Evolutionary conservation across 2,797 vertebrate species (phyloP).

Genomic region (Crenuchus spilurus): DNA sequence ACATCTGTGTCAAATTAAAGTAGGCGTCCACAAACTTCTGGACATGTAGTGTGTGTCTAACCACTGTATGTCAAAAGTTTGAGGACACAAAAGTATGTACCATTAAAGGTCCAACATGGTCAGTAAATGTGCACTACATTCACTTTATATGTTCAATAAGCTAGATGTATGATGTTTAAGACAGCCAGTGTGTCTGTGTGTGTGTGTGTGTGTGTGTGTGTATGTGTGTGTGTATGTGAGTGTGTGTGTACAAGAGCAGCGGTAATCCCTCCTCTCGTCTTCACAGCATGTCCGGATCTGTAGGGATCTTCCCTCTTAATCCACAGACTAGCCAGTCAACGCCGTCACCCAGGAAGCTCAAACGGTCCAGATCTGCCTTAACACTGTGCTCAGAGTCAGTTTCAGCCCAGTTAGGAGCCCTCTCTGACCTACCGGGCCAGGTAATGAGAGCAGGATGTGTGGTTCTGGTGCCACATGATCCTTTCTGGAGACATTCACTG

Average conservation of each 20-base stretch:
- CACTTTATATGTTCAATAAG: too few species aligned
- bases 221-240: slow-evolving; percentile 8
- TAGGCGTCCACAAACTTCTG: too few species aligned
- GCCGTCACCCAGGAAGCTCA: neutral
- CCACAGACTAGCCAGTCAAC: neutral
- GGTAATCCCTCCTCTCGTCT: neutral
- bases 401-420: neutral
- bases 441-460: too few species aligned
- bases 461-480: too few species aligned
- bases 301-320: neutral
- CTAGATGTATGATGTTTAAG: neutral
- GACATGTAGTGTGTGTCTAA: too few species aligned
- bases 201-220: slow-evolving; percentile 18
- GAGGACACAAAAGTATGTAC: too few species aligned
- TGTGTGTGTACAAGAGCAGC: neutral
- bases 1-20: too few species aligned
- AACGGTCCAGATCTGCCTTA: neutral
- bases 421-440: too few species aligned
- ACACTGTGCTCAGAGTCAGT: neutral
- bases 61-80: too few species aligned
- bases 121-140: too few species aligned
- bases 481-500: too few species aligned
- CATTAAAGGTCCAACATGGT: too few species aligned
- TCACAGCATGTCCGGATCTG: neutral
- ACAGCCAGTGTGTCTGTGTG: slow-evolving; percentile 1